Evolutionary conservation across 2,797 vertebrate species (phyloP), one percentile per base, ranked within the genome.

Genomic region (Lagodon rhomboides): DNA sequence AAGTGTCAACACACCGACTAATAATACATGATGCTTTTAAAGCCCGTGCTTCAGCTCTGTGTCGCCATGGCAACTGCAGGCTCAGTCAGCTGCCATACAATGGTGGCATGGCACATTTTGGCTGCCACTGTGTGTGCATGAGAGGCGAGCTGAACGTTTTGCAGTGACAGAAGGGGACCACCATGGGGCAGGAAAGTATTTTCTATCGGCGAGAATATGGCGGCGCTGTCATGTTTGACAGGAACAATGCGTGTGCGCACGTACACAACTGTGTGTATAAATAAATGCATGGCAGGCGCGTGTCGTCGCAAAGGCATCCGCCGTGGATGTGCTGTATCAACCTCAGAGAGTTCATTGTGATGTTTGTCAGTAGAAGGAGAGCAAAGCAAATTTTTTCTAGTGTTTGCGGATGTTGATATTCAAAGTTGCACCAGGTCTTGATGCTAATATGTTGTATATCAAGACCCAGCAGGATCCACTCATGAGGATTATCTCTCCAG

Each of bases 1-100:
- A 91, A 84, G 80, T 90, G 90, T 91, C 86, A 88, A 88, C 84
- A 84, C 82, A 83, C 75, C 83, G 79, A 84, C 86, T 86, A 91
- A 90, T 87, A 90, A 91, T 88, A 88, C 83, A 89, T 70, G 66
- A 87, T 80, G 89, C 86, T 91, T 88, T 90, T 79, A 90, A 79
- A 81, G 80, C 72, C 67, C 70, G 63, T 80, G 86, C 87, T 76
- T 80, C 84, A 73, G 91, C 89, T 91, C 90, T 20, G 15, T 63
- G 92, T 96, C 85, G 25, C 93, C 92, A 96, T 95, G 92, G 95
- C 91, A 96, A 96, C 95, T 90, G 86, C 65, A 86, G 90, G 66
- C 88, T 89, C 82, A 89, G 13, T 15, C 43, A 15, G 91, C 83
- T 85, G 75, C 83, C 85, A 89, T 86, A 87, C 87, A 87, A 90